Evolutionary conservation across 2,797 vertebrate genomes (phyloP), one percentile per base, ranked within the genome.

Genomic region (Halcyon leucocephala): DNA sequence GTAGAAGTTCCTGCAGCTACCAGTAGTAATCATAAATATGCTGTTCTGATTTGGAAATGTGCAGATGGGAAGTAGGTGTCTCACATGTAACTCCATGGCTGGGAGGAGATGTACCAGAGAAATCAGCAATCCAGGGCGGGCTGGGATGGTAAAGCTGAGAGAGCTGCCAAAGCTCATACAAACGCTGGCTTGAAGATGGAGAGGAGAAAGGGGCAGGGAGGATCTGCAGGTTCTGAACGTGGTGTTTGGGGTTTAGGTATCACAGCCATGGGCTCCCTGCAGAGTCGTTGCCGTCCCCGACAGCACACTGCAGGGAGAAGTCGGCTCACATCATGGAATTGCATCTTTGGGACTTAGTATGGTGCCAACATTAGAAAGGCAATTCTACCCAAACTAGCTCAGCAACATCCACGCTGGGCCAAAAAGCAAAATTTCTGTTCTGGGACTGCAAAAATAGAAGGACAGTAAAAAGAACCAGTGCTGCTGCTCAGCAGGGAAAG

Each of bases 21-120:
- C 54, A 66, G 65, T 4, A 78, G 91, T 42, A 93, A 86, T 82
- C 92, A 42, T 31, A 93, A 90, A 93, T 91, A 79, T 0, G 51
- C 76, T 66, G 86, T 41, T 92, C 90, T 5, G 82, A 82, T 96
- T 90, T 78, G 94, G 94, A 94, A 80, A 33, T 10, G 82, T 7
- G 91, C 96, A 96, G 96, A 95, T 97, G 95, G 94, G 89, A 60
- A 61, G 95, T 97, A 61, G 95, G 94, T 69, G 95, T 93, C 86
- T 95, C 91, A 95, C 93, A 79, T 81, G 95, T 42, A 57, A 33
- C 73, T 80, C 64, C 1, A 3, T 9, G 64, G 82, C 33, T 19
- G 78, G 86, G 70, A 31, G 88, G 93, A 73, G 90, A 93, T 54
- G 93, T 58, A 88, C 67, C 80, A 69, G 64, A 57, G 18, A 73